A percentile compares a stretch with the other conserved stretches of the same genome.
Evolutionary conservation across 2,113 vertebrate species (phyloP).

Genomic region (Hyaena hyaena): DNA sequence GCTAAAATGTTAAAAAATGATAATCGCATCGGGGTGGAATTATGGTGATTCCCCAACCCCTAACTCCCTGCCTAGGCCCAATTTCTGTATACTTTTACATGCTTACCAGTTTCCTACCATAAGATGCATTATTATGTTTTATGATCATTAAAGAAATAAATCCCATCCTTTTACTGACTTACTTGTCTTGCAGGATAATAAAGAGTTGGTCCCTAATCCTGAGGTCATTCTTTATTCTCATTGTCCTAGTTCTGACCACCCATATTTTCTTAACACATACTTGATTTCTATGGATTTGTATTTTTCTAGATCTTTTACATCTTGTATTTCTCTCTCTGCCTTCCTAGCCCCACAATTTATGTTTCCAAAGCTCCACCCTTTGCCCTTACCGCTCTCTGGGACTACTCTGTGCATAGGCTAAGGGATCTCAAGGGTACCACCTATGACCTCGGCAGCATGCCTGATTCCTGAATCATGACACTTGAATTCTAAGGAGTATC

Average conservation of each 20-base stretch:
- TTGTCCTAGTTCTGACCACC: neutral
- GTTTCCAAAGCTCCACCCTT: neutral
- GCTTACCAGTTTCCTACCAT: constrained; percentile 9
- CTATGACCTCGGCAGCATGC: neutral
- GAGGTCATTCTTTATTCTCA: constrained; percentile 23
- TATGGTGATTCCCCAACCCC: neutral
- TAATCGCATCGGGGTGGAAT: neutral
- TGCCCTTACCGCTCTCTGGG: neutral
- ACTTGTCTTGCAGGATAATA: neutral
- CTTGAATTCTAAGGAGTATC: neutral
- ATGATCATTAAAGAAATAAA: neutral
- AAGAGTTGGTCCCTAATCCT: neutral
- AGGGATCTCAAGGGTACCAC: neutral
- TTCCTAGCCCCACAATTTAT: neutral
- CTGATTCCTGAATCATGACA: neutral
- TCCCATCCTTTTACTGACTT: neutral
- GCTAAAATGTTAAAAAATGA: constrained; percentile 22
- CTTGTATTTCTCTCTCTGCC: neutral
- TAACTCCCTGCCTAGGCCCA: neutral
- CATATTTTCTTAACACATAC: neutral
- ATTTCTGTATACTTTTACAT: constrained; percentile 25
- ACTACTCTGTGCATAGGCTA: neutral
- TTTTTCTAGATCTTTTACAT: constrained; percentile 8
- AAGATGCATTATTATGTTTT: neutral
- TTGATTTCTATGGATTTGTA: constrained; percentile 17